A percentile compares a stretch with the other conserved stretches of the same genome.
These are phyloP conservation scores for Mesocricetus auratus DNA, from an alignment of 2,113 vertebrate genomes.

Conservation along the genomic window DNA sequence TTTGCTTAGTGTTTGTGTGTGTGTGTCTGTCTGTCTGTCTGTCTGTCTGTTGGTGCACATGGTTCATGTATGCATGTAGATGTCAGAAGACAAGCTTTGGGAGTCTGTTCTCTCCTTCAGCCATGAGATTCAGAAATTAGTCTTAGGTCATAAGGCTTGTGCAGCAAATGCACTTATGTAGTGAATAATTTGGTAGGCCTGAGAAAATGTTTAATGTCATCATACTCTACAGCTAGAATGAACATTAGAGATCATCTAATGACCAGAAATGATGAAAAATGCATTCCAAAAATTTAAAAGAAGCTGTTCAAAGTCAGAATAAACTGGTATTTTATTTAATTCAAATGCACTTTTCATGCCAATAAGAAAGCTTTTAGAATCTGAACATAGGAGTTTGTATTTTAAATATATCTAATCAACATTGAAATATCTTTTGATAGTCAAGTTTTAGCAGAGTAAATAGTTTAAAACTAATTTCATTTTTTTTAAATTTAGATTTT, in stretches of 20 bases:
- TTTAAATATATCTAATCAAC: background rate
- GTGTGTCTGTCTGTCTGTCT: background rate
- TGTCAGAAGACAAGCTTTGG: background rate
- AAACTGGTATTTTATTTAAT: background rate
- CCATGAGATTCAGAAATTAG: background rate
- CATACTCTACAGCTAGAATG: background rate
- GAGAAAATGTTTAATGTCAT: background rate
- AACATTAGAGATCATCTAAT: background rate
- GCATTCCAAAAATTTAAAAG: background rate
- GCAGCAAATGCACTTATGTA: no score
- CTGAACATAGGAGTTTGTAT: background rate
- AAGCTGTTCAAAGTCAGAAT: background rate
- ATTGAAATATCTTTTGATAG: background rate
- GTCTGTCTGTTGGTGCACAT: background rate
- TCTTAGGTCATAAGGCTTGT: background rate
- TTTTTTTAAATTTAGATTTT: slow-evolving; percentile 62
- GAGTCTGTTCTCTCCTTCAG: background rate
- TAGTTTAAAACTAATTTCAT: background rate
- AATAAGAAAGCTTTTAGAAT: background rate
- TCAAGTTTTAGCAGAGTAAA: background rate
- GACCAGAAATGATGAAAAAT: background rate
- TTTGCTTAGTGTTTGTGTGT: background rate
- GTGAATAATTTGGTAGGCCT: background rate
- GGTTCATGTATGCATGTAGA: background rate
- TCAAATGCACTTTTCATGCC: background rate